phyloP scores from a whole-genome alignment of 2,113 vertebrate genomes.

The Rhynchopsitta pachyrhyncha region DNA sequence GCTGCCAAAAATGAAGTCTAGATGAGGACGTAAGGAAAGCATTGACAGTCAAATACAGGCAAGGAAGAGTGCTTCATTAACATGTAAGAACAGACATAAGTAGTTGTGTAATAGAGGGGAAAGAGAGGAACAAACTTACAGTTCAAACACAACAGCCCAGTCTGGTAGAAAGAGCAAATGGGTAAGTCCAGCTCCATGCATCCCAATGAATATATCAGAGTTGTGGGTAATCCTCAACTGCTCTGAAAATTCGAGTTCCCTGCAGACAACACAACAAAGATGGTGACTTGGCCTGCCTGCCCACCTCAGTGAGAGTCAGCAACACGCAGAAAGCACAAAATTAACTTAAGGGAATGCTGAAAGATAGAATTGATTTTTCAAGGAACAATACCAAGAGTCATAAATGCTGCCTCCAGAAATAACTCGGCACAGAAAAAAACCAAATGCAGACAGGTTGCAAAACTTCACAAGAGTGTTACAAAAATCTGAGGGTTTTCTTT shows the following conservation, averaged over 20 bases:
- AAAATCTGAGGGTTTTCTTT: not conserved
- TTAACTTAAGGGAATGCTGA: not conserved
- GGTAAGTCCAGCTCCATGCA: constrained; percentile 95
- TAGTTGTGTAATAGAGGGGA: not conserved
- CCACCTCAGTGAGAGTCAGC: not conserved
- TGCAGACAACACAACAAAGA: constrained; percentile 47
- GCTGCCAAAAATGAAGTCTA: not conserved
- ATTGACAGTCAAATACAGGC: not conserved
- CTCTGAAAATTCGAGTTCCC: constrained; percentile 89
- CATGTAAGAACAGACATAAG: not conserved
- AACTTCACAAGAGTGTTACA: not conserved
- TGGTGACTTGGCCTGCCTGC: not conserved
- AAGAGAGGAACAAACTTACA: constrained; percentile 79
- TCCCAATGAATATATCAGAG: constrained; percentile 97
- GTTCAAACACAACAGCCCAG: constrained; percentile 96
- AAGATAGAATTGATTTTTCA: not conserved
- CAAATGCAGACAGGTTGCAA: not conserved
- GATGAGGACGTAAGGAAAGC: not conserved
- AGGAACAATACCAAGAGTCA: not conserved
- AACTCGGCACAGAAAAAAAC: not conserved
- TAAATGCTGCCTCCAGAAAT: not conserved
- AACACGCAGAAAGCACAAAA: not conserved
- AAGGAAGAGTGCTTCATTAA: not conserved
- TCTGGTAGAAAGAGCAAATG: constrained; percentile 96
- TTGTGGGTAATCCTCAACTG: constrained; percentile 92